Base-by-base conservation (phyloP, 23 tunicate species). In the Ciona savignyi region DNA sequence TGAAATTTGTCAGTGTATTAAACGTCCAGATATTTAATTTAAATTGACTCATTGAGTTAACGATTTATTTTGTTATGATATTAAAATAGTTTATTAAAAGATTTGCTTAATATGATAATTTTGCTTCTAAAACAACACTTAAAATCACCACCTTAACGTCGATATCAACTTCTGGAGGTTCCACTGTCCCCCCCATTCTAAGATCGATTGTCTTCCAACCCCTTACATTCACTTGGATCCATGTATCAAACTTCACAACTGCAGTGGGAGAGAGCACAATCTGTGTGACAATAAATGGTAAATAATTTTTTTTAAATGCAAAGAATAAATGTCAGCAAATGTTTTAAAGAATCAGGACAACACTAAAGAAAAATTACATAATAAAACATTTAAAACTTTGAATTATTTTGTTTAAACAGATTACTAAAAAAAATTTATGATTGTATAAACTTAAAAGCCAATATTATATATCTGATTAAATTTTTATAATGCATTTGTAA, bases 151-250 rank as follows among this genome's bases (percentile, higher is more conserved):
- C 96, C 96, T 88, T 88, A 11, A 80, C 77, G 67, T 88, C 96
- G 51, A 88, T 88, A 51, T 88, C 96, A 31, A 88, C 96, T 56
- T 77, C 86, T 2, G 96, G 96, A 19, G 96, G 87, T 60, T 88
- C 87, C 23, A 88, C 96, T 3, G 96, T 81, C 51, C 96, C 96
- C 27, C 96, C 96, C 83, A 88, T 77, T 30, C 96, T 72, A 30
- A 88, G 67, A 33, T 88, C 96, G 48, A 88, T 88, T 29, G 96
- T 88, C 35, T 82, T 88, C 87, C 87, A 88, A 0, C 96, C 96
- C 28, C 96, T 74, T 34, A 88, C 82, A 66, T 88, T 88, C 34
- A 88, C 96, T 73, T 78, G 86, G 30, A 88, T 88, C 96, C 96
- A 88, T 29, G 96, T 88, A 64, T 88, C 96, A 70, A 88, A 88